These are phyloP conservation scores for Haemorhous mexicanus DNA, from an alignment of 2,113 vertebrate species.

Conservation along the genomic window DNA sequence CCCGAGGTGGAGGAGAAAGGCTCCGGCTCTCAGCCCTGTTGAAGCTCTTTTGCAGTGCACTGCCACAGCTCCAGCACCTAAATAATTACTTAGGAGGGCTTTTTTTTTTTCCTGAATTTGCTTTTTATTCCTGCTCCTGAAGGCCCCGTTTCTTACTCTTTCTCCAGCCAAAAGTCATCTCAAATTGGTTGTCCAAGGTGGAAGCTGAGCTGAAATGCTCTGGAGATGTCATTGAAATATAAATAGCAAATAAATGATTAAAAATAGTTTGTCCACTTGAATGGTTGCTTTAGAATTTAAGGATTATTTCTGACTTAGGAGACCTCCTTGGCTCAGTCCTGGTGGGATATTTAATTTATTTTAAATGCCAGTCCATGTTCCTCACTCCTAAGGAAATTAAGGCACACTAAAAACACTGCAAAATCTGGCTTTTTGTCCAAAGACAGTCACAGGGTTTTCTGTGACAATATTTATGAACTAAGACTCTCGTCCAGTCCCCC, in stretches of 20 bases:
- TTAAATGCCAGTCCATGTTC: not conserved
- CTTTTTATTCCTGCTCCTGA: not conserved
- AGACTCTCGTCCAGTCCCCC: not conserved
- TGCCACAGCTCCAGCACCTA: not conserved
- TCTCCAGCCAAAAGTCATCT: not conserved
- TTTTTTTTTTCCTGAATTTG: not conserved
- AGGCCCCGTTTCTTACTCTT: not conserved
- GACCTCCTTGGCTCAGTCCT: not conserved
- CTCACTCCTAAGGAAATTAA: not conserved
- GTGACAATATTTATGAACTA: not conserved
- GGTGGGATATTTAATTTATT: not conserved
- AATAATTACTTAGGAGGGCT: not conserved
- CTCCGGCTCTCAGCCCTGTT: not conserved
- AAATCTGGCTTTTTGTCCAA: not conserved
- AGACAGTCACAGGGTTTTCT: not conserved
- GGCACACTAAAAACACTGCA: not conserved
- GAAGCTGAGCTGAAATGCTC: not conserved
- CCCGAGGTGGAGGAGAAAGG: constrained; percentile 29
- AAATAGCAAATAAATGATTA: not conserved
- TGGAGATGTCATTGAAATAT: not conserved
- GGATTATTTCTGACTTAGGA: not conserved
- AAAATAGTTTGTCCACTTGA: not conserved
- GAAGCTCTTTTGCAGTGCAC: not conserved
- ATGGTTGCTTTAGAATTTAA: not conserved
- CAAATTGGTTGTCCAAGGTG: accelerated